These are phyloP conservation scores for Trogon surrucura DNA, from an alignment of 2,113 vertebrate genomes.

Conservation along the genomic window DNA sequence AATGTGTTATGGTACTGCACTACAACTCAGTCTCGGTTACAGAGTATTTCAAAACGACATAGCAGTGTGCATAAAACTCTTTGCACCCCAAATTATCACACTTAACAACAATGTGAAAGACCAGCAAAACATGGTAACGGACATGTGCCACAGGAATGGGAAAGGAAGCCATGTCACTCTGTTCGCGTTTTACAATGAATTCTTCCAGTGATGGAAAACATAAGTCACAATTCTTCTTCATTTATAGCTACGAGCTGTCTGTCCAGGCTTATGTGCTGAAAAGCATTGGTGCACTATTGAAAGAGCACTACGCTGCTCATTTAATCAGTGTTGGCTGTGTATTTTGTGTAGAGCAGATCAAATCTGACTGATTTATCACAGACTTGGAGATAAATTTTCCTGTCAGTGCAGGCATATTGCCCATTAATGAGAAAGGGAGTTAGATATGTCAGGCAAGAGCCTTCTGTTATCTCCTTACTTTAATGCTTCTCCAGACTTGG, in stretches of 20 bases:
- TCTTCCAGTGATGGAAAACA: slow-evolving; percentile 6
- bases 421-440: slow-evolving; percentile 60
- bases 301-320: slow-evolving; percentile 52
- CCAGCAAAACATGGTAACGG: not conserved
- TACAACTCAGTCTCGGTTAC: not conserved
- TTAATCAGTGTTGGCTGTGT: slow-evolving; percentile 68
- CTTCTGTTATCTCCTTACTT: slow-evolving; percentile 36
- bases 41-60: not conserved
- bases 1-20: not conserved
- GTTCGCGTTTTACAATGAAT: not conserved
- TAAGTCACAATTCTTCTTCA: slow-evolving; percentile 14
- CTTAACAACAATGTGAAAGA: not conserved
- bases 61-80: not conserved
- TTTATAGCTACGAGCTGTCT: not conserved
- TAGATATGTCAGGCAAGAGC: slow-evolving; percentile 61
- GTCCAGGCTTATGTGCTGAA: slow-evolving; percentile 44
- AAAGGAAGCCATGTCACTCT: not conserved
- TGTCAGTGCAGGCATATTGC: slow-evolving; percentile 34
- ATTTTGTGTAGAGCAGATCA: slow-evolving; percentile 65
- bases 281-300: slow-evolving; percentile 51
- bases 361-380: slow-evolving; percentile 76
- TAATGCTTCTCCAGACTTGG: not conserved
- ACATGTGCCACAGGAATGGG: not conserved
- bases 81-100: not conserved
- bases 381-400: slow-evolving; percentile 70